A percentile compares a stretch with the other conserved stretches of the same genome.
phyloP scores from a whole-genome alignment of 2,113 vertebrate species.

The Neotoma lepida region DNA sequence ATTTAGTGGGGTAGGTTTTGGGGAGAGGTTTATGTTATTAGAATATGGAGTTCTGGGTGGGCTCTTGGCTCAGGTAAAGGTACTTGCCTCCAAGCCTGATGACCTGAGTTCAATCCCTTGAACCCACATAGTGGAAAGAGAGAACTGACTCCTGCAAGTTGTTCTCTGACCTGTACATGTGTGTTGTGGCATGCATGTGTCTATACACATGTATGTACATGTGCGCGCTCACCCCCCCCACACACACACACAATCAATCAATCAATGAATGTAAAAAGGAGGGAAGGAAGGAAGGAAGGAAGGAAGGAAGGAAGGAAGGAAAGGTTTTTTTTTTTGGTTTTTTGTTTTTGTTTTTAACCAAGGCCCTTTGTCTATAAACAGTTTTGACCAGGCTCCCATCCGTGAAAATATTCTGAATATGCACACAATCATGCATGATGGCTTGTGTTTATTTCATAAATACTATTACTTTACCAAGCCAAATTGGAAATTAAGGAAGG shows the following conservation, averaged over 20 bases:
- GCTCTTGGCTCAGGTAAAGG: background rate
- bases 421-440: fast-evolving
- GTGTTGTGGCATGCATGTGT: background rate
- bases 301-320: too few relatives aligned
- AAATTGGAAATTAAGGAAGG: background rate
- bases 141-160: background rate
- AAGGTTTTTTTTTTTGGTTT: background rate
- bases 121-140: background rate
- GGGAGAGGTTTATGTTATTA: background rate
- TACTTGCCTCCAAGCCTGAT: background rate
- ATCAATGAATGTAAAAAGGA: background rate
- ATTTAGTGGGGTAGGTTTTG: background rate
- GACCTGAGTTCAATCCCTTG: background rate
- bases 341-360: background rate
- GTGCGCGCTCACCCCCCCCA: background rate
- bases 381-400: background rate
- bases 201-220: background rate
- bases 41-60: background rate
- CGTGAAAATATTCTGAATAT: background rate
- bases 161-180: background rate
- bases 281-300: background rate
- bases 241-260: background rate
- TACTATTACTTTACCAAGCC: background rate
- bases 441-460: background rate
- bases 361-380: background rate